Conservation (phyloP, 2,888 invertebrate species). For the Dendrolimus pini region DNA sequence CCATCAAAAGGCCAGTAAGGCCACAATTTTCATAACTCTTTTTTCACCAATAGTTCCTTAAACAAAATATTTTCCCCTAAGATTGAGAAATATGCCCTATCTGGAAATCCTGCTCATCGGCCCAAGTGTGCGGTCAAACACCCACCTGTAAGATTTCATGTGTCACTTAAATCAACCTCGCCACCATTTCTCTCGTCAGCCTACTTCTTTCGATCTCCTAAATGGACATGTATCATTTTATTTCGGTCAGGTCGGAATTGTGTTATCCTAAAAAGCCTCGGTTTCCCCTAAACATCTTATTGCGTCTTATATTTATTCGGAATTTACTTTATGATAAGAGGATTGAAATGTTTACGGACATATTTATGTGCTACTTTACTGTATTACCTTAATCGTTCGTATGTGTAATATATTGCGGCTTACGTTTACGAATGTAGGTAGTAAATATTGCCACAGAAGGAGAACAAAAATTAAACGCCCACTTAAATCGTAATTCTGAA, state of each 20-base stretch:
- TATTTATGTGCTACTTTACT: neutral
- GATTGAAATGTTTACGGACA: neutral
- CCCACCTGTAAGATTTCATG: slow-evolving; percentile 28
- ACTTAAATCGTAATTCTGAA: too few species aligned
- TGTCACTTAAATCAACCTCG: too few species aligned
- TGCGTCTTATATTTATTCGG: neutral
- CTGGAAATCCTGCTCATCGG: too few species aligned
- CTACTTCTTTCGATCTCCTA: neutral
- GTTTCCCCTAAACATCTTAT: neutral
- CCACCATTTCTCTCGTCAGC: neutral
- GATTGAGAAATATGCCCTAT: too few species aligned
- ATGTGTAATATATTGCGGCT: too few species aligned
- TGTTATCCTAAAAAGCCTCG: neutral
- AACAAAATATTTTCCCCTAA: too few species aligned
- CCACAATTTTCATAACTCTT: too few species aligned
- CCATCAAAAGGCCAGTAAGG: too few species aligned
- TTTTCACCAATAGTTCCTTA: too few species aligned
- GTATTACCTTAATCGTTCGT: neutral
- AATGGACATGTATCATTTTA: neutral
- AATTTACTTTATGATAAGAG: neutral
- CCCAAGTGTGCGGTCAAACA: slow-evolving; percentile 52
- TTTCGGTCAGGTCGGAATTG: neutral
- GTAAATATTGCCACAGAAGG: too few species aligned
- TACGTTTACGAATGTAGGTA: too few species aligned
- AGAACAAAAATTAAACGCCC: too few species aligned